Percentiles rank a stretch among this genome's conserved stretches.
phyloP scores from a whole-genome alignment of 2,888 invertebrate species.

The Mesoligia furuncula region DNA sequence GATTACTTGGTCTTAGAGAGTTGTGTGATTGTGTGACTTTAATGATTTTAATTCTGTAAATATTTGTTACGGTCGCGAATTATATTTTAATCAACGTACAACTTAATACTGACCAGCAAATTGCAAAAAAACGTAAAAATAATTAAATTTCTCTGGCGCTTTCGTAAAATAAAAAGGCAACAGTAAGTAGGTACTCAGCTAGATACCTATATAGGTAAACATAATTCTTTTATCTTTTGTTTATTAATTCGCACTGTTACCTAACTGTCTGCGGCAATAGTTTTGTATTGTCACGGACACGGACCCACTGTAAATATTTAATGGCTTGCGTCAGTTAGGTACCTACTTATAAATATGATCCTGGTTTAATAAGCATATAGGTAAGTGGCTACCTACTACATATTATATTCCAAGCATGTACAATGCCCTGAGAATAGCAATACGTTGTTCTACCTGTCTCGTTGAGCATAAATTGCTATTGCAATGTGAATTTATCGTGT shows the following conservation, averaged over 20 bases:
- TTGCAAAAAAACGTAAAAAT: no score
- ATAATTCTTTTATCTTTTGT: not conserved
- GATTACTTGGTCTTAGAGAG: no score
- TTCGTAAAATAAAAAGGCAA: not conserved
- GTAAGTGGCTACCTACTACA: not conserved
- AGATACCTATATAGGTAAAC: not conserved
- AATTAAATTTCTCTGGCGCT: no score
- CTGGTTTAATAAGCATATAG: not conserved
- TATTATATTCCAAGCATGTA: conserved; percentile 16
- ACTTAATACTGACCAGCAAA: no score
- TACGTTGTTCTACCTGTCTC: conserved; percentile 10
- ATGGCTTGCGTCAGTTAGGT: not conserved
- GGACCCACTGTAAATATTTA: not conserved
- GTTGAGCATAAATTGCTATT: conserved; percentile 21
- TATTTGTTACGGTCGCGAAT: no score
- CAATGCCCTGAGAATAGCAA: conserved; percentile 21
- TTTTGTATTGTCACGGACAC: not conserved
- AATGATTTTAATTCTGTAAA: no score
- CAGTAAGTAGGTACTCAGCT: not conserved
- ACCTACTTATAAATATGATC: not conserved
- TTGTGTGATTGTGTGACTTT: no score
- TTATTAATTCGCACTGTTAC: not conserved
- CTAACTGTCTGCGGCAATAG: not conserved
- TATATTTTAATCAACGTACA: no score
- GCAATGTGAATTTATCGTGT: conserved; percentile 28